Percentiles rank a stretch among this genome's conserved stretches.
Conservation (phyloP, 1,140 invertebrate species). For the Lepeophtheirus salmonis region DNA sequence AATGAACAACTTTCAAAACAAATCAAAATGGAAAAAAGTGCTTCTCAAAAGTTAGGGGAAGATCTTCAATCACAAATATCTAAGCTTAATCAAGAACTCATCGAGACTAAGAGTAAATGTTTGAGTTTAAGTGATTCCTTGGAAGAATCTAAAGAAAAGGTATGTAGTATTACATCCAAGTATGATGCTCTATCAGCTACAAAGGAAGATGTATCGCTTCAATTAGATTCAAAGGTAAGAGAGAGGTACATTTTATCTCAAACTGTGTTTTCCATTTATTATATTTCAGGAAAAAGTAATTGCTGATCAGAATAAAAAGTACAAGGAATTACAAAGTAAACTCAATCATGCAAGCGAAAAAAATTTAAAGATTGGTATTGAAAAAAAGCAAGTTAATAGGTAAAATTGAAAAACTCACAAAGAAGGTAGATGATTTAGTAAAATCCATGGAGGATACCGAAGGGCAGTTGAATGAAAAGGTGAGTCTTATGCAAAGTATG, state of each 20-base stretch:
- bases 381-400: too few relatives aligned
- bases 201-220: background rate
- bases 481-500: too few relatives aligned
- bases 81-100: background rate
- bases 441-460: background rate
- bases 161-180: background rate
- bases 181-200: background rate
- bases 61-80: background rate
- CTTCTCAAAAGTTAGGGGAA: background rate
- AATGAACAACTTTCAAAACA: conserved; percentile 7
- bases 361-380: background rate
- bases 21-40: background rate
- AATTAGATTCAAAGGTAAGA: background rate
- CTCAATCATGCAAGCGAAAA: background rate
- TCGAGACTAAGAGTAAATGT: background rate
- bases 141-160: background rate
- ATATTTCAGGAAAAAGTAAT: background rate
- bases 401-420: background rate
- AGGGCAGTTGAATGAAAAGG: background rate
- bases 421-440: background rate
- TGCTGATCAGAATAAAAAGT: background rate
- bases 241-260: background rate
- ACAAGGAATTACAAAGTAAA: background rate
- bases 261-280: background rate
- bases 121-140: background rate